Base-by-base conservation (phyloP, 2,888 invertebrate genomes). In the Stenotaenia linearis region DNA sequence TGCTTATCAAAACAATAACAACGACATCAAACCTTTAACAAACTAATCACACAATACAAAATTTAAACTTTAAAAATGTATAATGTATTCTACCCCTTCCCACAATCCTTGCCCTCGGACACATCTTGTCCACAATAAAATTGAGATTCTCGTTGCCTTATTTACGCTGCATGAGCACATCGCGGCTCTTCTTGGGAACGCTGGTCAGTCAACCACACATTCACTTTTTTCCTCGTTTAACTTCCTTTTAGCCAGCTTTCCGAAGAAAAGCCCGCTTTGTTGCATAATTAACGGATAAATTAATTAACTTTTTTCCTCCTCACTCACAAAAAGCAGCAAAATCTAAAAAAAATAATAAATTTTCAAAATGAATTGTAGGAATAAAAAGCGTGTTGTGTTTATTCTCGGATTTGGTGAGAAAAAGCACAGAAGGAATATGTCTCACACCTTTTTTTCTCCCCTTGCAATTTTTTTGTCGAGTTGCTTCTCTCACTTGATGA, bases 401-500 rank as follows among this genome's bases (percentile, higher is more conserved):
- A 56, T 56, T 56, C 56, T 56, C 56, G 56, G 23, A 56, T 56
- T 56, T 56, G 18, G 56, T 56, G 56, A 21, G 56, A n/a, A 56
- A 56, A 18, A 56, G 18, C 56, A 56, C 56, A 56, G 56, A 56
- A 7, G 56, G 56, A 10, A 56, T 56, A 56, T 56, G 56, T 56
- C 56, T 56, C 56, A 56, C 56, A 56, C 56, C 56, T 56, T 56
- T 56, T 56, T 56, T 56, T n/a, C n/a, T n/a, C n/a, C n/a, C n/a
- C 2, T 56, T 56, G 12, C 40, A 15, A 15, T 56, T 21, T 56
- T 56, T 56, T 45, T 45, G 9, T 56, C 18, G 1, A 18, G 5
- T 23, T 56, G 21, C n/a, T n/a, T 56, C 56, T 23, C 56, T 23
- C 56, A 18, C 23, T 56, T 56, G 56, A 56, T 56, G 56, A 56